A percentile compares a stretch with the other conserved stretches of the same genome.
Evolutionary conservation across 1,140 invertebrate species (phyloP).

Genomic region (Centruroides vittatus): DNA sequence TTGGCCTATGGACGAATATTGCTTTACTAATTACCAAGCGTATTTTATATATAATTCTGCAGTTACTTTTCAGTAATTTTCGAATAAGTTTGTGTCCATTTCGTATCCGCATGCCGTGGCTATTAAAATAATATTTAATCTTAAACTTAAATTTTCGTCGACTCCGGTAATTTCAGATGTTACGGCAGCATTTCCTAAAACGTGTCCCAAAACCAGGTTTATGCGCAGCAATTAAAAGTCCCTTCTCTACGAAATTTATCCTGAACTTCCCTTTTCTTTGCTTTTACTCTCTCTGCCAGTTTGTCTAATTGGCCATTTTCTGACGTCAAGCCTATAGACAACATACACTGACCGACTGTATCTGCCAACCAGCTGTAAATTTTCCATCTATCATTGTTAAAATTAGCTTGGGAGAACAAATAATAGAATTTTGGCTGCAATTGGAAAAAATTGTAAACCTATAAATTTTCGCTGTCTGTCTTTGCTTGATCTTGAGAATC

Average conservation of each 20-base stretch:
- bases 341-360: not conserved
- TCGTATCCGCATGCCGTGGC: not conserved
- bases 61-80: not conserved
- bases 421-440: too few species aligned
- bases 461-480: too few species aligned
- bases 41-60: not conserved
- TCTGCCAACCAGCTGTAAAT: too few species aligned
- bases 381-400: too few species aligned
- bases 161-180: not conserved
- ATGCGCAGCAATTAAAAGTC: not conserved
- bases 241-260: not conserved
- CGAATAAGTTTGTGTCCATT: not conserved
- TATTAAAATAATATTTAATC: not conserved
- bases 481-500: too few species aligned
- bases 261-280: not conserved
- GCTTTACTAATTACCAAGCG: not conserved
- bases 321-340: not conserved
- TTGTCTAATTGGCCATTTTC: not conserved
- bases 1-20: not conserved
- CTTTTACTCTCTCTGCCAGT: not conserved
- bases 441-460: too few species aligned
- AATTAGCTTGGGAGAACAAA: too few species aligned
- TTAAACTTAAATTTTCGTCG: not conserved
- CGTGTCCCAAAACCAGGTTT: not conserved
- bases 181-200: not conserved